These are phyloP conservation scores for Ranitomeya imitator DNA, from an alignment of 2,113 vertebrate genomes.

Conservation along the genomic window DNA sequence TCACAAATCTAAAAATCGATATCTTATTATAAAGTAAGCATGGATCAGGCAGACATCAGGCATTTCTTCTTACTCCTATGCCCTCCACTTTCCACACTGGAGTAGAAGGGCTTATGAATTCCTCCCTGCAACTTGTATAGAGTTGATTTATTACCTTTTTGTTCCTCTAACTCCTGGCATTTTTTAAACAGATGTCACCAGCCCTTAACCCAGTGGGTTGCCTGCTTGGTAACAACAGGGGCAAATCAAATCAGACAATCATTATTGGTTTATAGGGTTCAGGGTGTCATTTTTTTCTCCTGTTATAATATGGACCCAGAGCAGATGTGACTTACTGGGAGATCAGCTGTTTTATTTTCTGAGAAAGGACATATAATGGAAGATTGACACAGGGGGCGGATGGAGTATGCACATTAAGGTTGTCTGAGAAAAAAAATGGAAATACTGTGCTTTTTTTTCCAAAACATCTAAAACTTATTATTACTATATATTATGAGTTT, in stretches of 20 bases:
- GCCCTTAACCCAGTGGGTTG: conserved; percentile 70
- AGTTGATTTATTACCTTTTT: conserved; percentile 59
- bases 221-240: conserved; percentile 67
- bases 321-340: conserved; percentile 75
- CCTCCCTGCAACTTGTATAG: conserved; percentile 30
- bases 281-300: conserved; percentile 69
- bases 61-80: background rate
- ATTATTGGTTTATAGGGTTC: conserved; percentile 72
- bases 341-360: conserved; percentile 58
- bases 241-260: conserved; percentile 70
- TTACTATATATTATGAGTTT: too few relatives aligned
- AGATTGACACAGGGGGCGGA: conserved; percentile 56
- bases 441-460: background rate
- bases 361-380: conserved; percentile 57
- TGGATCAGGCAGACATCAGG: conserved; percentile 2
- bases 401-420: conserved; percentile 15
- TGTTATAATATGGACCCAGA: conserved; percentile 72
- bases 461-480: background rate
- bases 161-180: conserved; percentile 60
- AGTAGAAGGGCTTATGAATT: background rate
- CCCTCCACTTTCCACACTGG: background rate
- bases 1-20: conserved; percentile 29
- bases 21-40: conserved; percentile 22
- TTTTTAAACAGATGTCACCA: conserved; percentile 70
- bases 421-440: background rate